Percentiles rank a stretch among this genome's conserved stretches.
These are phyloP conservation scores for Taxidea taxus DNA, from an alignment of 2,113 vertebrate genomes.

Conservation along the genomic window DNA sequence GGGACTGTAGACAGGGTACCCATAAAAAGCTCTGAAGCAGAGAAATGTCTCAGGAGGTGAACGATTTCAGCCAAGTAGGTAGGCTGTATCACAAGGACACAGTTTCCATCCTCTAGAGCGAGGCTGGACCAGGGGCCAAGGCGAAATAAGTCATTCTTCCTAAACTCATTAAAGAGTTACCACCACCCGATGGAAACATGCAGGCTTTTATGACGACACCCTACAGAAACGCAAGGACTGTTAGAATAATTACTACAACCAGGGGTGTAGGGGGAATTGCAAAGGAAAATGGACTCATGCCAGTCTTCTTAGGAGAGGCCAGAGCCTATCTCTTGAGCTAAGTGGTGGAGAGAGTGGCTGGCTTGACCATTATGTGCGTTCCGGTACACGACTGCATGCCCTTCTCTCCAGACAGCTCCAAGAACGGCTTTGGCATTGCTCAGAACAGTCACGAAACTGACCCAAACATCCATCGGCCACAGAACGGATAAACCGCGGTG, in stretches of 20 bases:
- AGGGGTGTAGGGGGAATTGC: rapidly evolving
- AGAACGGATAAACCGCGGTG: not conserved
- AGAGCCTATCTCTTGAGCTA: not conserved
- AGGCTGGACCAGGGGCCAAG: too few relatives aligned
- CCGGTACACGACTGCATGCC: not conserved
- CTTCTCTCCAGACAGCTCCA: not conserved
- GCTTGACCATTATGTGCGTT: not conserved
- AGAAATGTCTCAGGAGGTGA: not conserved
- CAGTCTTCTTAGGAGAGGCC: not conserved
- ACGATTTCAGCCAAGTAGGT: not conserved
- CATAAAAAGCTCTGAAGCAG: not conserved
- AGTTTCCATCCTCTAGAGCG: not conserved
- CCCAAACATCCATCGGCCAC: not conserved
- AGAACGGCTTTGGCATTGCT: not conserved
- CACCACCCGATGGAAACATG: not conserved
- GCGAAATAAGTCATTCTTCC: not conserved
- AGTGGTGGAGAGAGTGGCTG: not conserved
- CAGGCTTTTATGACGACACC: not conserved
- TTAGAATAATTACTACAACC: not conserved
- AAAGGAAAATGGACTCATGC: not conserved
- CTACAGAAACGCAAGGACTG: not conserved
- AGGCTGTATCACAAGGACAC: too few relatives aligned
- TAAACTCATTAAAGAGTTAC: not conserved
- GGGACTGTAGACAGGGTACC: not conserved
- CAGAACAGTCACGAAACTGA: not conserved